These are phyloP conservation scores for Tricholaema leucomelas DNA, from an alignment of 2,113 vertebrate genomes.

Conservation along the genomic window DNA sequence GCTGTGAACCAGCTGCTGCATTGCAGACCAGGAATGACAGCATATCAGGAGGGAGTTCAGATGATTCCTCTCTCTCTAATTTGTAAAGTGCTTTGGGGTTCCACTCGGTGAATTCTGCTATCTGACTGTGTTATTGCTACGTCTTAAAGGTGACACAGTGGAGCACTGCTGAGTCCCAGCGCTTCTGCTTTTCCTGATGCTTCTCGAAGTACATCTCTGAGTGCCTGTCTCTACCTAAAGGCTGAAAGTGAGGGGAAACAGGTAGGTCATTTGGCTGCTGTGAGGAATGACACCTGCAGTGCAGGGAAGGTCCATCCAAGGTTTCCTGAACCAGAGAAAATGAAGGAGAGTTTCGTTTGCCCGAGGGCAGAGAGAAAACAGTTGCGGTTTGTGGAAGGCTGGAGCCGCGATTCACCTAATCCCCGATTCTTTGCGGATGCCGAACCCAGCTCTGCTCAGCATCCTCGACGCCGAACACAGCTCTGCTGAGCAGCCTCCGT, in stretches of 20 bases:
- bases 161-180: neutral
- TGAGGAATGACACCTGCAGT: neutral
- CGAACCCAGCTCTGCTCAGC: neutral
- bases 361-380: neutral
- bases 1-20: neutral
- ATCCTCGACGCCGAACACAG: neutral
- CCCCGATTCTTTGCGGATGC: neutral
- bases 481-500: neutral
- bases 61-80: neutral
- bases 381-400: neutral
- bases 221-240: neutral
- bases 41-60: neutral
- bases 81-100: conserved; percentile 45
- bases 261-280: neutral
- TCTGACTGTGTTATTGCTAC: neutral
- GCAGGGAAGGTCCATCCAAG: accelerated
- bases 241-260: neutral
- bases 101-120: neutral
- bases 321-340: neutral
- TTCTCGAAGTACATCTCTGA: neutral
- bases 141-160: neutral
- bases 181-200: neutral
- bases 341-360: neutral
- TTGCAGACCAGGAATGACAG: neutral
- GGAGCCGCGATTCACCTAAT: neutral